Evolutionary conservation across 2,797 vertebrate species (phyloP), one percentile per base, ranked within the genome.

Genomic region (Neoniphon sammara): DNA sequence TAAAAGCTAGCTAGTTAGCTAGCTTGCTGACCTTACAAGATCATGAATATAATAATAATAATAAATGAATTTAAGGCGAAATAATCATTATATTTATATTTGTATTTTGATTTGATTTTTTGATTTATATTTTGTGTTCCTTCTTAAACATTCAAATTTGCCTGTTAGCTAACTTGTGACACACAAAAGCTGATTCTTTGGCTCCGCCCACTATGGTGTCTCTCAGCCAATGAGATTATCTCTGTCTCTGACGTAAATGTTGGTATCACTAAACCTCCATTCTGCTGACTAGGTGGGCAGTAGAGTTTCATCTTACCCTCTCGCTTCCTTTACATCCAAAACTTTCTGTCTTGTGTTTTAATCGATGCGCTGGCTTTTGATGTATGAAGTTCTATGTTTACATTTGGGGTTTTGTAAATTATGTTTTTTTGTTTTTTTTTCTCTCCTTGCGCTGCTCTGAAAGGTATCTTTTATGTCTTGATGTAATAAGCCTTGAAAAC

Each of bases 321-420:
- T 66, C 30, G 12, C 30, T 59, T 36, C 14, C 44, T 54, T 31
- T 62, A 30, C 52, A 11, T 53, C 60, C 61, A 5, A 68, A 77
- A 75, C 0, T 12, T 42, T 81, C 67, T 27, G 46, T 58, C 63
- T 56, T 58, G 75, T 70, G 71, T 75, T 39, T 3, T 42, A 47
- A 64, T 23, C 74, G 67, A 80, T 57, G 57, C 70, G 76, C 70
- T 82, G 12, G 49, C 50, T 76, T 78, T 63, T 60, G 44, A 52
- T 73, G 72, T 66, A 62, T 80, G 80, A 90, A 74, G 74, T 77
- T 82, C n/a, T 59, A 23, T 72, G 89, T 93, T 92, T 92, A 93
- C 91, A 91, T 87, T 85, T 85, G 47, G 62, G 47, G 17, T 70
- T 83, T 68, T 82, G 64, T 80, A 77, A 77, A 68, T 80, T 0